Evolutionary conservation across 2,797 vertebrate species (phyloP).

Genomic region (Ctenochaetus hawaiiensis): DNA sequence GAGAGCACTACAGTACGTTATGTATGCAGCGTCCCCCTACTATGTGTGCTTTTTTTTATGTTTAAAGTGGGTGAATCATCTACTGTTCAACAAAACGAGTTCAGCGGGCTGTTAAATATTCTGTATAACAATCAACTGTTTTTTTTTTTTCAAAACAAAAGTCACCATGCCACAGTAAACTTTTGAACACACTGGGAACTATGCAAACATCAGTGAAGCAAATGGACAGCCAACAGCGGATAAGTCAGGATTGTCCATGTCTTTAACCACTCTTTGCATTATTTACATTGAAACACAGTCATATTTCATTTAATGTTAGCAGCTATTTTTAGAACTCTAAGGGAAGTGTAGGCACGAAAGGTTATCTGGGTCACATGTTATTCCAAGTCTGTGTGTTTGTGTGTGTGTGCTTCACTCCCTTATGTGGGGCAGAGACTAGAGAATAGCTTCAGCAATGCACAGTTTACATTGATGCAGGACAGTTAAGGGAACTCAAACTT

Average conservation of each 20-base stretch:
- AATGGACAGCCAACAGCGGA: too few species aligned
- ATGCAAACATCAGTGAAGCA: too few species aligned
- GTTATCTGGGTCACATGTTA: conserved; percentile 61
- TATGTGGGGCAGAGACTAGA: not conserved
- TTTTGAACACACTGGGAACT: too few species aligned
- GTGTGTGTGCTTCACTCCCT: not conserved
- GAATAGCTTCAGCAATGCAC: not conserved
- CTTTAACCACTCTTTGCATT: conserved; percentile 69
- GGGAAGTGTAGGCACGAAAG: conserved; percentile 57
- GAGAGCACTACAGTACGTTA: not conserved
- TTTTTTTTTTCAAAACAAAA: too few species aligned
- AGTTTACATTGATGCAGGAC: not conserved
- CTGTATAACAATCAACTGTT: too few species aligned
- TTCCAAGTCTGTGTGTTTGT: conserved; percentile 18
- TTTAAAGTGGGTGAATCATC: not conserved
- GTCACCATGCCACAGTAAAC: too few species aligned
- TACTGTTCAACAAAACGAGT: too few species aligned
- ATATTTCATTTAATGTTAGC: conserved; percentile 74
- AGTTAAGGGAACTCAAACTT: not conserved
- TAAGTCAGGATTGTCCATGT: conserved; percentile 31
- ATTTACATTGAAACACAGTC: conserved; percentile 73
- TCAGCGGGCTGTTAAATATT: too few species aligned
- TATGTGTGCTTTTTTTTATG: not conserved
- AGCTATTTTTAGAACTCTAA: conserved; percentile 69
- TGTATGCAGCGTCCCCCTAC: not conserved